Base-by-base conservation (phyloP, 2,797 vertebrate genomes). In the Eutrigla gurnardus region DNA sequence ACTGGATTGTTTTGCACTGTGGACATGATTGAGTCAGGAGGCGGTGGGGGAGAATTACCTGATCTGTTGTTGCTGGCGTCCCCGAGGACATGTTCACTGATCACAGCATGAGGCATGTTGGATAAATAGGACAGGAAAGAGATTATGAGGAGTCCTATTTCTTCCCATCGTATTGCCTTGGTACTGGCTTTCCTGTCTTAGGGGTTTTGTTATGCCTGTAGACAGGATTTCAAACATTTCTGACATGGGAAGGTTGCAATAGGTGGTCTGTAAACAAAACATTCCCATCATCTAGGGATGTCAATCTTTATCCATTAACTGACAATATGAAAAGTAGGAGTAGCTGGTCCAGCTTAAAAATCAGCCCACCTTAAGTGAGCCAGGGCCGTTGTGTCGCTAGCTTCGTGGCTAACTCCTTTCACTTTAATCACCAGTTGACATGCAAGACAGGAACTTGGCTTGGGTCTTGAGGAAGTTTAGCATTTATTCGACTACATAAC, bases 11-110 rank as follows among this genome's bases (percentile, higher is more conserved):
- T 88, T 88, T 88, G 68, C 66, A 50, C 72, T 54, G 60, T 65
- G 77, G 87, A 90, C 84, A 86, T 86, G 90, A 86, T 84, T 82
- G 81, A 82, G 79, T 88, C 85, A 40, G 77, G 59, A 76, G 86
- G 80, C 76, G 77, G 83, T 58, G 60, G 74, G 72, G 79, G 72
- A 80, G 83, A 90, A 94, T 92, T 91, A 94, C 92, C 89, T 91
- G 86, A 67, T 89, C 86, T 84, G 83, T 90, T 90, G 89, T 90
- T 87, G 86, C 83, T 50, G 66, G 52, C 12, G 18, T 87, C 90
- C 89, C 91, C 8, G 75, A 87, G 89, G 92, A 91, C 85, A 85
- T 12, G 54, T 84, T 82, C 61, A 72, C 71, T 88, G 87, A 92
- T 91, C 92, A 86, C 90, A 91, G 79, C 80, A 72, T 37, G 86